These are phyloP conservation scores for Solea senegalensis DNA, from an alignment of 2,113 vertebrate species.

Conservation along the genomic window DNA sequence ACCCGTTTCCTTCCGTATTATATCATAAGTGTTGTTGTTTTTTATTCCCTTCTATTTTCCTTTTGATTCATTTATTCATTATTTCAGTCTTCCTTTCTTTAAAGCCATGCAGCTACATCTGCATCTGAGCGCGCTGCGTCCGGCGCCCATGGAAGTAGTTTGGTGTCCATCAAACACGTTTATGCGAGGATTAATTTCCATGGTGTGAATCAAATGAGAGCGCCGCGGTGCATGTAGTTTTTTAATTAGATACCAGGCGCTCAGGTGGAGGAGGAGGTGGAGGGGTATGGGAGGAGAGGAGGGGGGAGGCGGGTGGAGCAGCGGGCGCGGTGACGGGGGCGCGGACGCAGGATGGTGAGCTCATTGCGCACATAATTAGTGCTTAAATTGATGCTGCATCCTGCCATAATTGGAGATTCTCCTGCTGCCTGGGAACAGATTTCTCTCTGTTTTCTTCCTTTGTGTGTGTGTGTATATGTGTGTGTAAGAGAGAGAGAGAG, in stretches of 20 bases:
- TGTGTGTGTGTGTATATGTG: conserved; percentile 15
- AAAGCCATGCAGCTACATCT: conserved; percentile 6
- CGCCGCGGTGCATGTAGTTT: conserved; percentile 94
- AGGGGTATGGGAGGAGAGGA: background rate
- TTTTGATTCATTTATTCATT: background rate
- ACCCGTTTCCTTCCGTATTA: conserved; percentile 10
- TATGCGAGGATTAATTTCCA: conserved; percentile 98
- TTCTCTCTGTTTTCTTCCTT: conserved; percentile 46
- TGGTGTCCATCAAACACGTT: conserved; percentile 93
- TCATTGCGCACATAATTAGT: conserved; percentile 99
- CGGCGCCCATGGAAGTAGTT: conserved; percentile 64
- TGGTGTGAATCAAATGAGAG: conserved; percentile 94
- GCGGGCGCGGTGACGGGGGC: conserved; percentile 88
- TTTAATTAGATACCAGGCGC: conserved; percentile 94
- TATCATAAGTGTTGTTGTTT: background rate
- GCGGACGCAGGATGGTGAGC: conserved; percentile 92
- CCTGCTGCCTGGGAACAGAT: conserved; percentile 90
- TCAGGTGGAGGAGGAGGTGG: conserved; percentile 71
- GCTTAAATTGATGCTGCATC: conserved; percentile 98
- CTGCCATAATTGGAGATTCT: conserved; percentile 94
- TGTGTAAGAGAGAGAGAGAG: background rate
- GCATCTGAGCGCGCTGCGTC: background rate
- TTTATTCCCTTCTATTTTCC: background rate
- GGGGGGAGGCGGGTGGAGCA: conserved; percentile 12
- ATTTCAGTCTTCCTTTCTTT: background rate